Evolutionary conservation across 2,888 invertebrate species (phyloP), one percentile per base, ranked within the genome.

Genomic region (Drosophila sordidapex): DNA sequence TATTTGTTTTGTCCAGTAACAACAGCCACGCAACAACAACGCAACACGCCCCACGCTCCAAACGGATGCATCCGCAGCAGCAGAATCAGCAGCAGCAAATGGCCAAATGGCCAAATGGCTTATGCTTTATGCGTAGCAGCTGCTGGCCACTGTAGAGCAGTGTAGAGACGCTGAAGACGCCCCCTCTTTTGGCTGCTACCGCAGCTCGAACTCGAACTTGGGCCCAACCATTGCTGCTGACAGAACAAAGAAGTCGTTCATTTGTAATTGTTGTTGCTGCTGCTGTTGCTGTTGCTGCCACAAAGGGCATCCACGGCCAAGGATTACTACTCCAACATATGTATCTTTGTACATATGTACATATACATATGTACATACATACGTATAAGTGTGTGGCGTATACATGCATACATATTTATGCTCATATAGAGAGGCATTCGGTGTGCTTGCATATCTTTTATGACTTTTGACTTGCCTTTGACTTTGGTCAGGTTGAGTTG

Each of bases 181-280:
- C 87, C 81, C 80, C 87, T 87, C 85, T 79, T 89, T 87, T 89
- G 77, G 84, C 58, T 83, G 87, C 83, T 89, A 83, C 83, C 87
- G 87, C 89, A 80, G 56, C 74, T 75, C 53, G 53, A 68, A 52
- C 83, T 69, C 65, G 67, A 70, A 63, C 65, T 62, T 66, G 59
- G 57, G 69, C 57, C 83, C 68, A 70, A 66, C 76, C 75, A 74
- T 78, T 81, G 91, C 91, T 90, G 90, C 91, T 90, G 90, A 91
- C 90, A 90, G 90, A 89, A 91, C 91, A 91, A 91, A 91, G 90
- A 87, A 91, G 90, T 90, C 91, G 90, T 90, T 91, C 91, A 91
- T 90, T 90, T 90, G 91, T 90, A 90, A 90, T 91, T 91, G 90
- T 91, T 90, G 87, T 89, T 89, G 78, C 70, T 73, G 71, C n/a